Base-by-base conservation (phyloP, 2,888 invertebrate species). In the Chalcis sispes region DNA sequence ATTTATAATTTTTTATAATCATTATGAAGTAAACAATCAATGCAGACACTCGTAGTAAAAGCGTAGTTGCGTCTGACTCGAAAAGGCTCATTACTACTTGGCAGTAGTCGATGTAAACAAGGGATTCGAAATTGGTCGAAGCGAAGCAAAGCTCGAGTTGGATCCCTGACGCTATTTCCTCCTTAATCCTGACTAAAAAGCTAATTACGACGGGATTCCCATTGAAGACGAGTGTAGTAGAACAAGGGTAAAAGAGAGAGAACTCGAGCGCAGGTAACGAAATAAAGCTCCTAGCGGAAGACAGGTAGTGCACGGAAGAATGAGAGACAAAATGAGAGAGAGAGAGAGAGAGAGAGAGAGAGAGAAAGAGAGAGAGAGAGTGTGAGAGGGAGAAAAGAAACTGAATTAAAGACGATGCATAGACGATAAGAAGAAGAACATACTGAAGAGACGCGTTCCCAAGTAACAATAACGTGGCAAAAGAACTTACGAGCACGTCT, bases 151-250 rank as follows among this genome's bases (percentile, higher is more conserved):
- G 54, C 32, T 20, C 65, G n/a, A 36, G 27, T 13, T 15, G 18
- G 56, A 70, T 70, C 36, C 62, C 62, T 10, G 10, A 20, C 25
- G 56, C 54, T 27, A 58, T 58, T 73, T 61, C 61, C 67, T 54
- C 67, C 67, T 67, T 73, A 73, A 73, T 73, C 67, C 67, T 52
- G 50, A 50, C 48, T 70, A 70, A 70, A 66, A 75, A 70, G 75
- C 70, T 70, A 75, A 70, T 75, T 75, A 70, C 67, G 42, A 73
- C 29, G 67, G 61, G 61, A 72, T 73, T 27, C 67, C n/a, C 50
- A 50, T 50, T 40, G 64, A n/a, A n/a, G n/a, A n/a, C n/a, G n/a
- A n/a, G n/a, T n/a, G n/a, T n/a, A n/a, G n/a, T n/a, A n/a, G n/a
- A n/a, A n/a, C n/a, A n/a, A n/a, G n/a, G n/a, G n/a, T n/a, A n/a